Conservation (phyloP, 2,797 vertebrate species). For the Cyprinella venusta region DNA sequence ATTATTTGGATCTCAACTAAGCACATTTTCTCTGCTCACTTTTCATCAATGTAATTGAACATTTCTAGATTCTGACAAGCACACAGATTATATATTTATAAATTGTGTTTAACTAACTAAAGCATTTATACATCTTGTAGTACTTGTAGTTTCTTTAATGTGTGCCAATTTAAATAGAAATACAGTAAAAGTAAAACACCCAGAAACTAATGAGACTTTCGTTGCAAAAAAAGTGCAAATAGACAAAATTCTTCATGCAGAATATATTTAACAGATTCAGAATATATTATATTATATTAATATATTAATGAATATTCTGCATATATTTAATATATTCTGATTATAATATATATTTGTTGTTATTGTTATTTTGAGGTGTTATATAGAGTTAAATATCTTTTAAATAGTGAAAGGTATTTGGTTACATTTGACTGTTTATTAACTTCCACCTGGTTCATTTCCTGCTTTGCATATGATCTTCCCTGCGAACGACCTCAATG, state of each 20-base stretch:
- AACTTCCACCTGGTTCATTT: slow-evolving; percentile 30
- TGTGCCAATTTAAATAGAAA: background rate
- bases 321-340: too few relatives aligned
- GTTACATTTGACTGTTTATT: slow-evolving; percentile 39
- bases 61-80: background rate
- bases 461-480: slow-evolving; percentile 40
- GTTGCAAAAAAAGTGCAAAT: background rate
- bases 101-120: too few relatives aligned
- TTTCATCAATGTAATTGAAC: background rate
- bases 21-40: background rate
- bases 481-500: slow-evolving; percentile 1
- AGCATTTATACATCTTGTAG: background rate
- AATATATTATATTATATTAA: too few relatives aligned
- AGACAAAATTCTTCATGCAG: background rate
- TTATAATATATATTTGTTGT: too few relatives aligned
- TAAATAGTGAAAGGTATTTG: slow-evolving; percentile 21
- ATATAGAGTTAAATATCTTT: background rate
- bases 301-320: too few relatives aligned
- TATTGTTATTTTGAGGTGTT: background rate
- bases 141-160: background rate
- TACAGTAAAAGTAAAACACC: background rate
- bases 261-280: too few relatives aligned
- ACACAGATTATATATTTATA: background rate
- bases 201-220: background rate
- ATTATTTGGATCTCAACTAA: background rate